These are phyloP conservation scores for Poeciliopsis occidentalis DNA, from an alignment of 2,113 vertebrate genomes.

Conservation along the genomic window DNA sequence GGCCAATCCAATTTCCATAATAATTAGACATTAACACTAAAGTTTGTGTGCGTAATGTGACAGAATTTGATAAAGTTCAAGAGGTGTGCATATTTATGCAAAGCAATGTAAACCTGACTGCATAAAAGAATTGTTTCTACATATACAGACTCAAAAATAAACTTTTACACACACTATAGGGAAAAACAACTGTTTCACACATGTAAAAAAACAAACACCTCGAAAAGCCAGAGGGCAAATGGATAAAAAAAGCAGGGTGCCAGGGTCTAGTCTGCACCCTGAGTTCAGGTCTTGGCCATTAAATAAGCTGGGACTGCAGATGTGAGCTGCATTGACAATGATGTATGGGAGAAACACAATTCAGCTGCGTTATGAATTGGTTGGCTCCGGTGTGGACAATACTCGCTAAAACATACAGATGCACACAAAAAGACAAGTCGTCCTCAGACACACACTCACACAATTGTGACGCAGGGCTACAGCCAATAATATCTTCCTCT, in stretches of 20 bases:
- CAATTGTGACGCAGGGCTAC: slow-evolving; percentile 42
- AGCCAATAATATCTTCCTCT: slow-evolving; percentile 66
- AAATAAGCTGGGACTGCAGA: slow-evolving; percentile 75
- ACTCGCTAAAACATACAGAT: slow-evolving; percentile 25
- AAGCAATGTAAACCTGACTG: neutral
- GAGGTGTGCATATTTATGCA: neutral
- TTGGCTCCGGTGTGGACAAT: slow-evolving; percentile 56
- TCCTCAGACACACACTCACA: slow-evolving; percentile 17
- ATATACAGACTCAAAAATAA: slow-evolving; percentile 4
- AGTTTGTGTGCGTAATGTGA: neutral
- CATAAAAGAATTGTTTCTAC: neutral
- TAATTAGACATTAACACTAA: neutral
- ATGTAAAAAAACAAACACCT: slow-evolving; percentile 28
- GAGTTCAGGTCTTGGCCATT: slow-evolving; percentile 73
- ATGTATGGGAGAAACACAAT: slow-evolving; percentile 74
- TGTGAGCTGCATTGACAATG: slow-evolving; percentile 77
- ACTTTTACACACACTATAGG: slow-evolving; percentile 5
- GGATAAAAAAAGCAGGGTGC: slow-evolving; percentile 42
- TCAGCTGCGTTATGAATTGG: slow-evolving; percentile 64
- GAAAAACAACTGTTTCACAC: slow-evolving; percentile 23
- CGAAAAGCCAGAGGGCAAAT: slow-evolving; percentile 63
- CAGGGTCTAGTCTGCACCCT: slow-evolving; percentile 56
- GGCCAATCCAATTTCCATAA: too few species aligned
- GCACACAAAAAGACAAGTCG: slow-evolving; percentile 30
- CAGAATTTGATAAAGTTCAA: neutral